Evolutionary conservation across 1,140 invertebrate genomes (phyloP), one percentile per base, ranked within the genome.

Genomic region (Aradophagus sp.): DNA sequence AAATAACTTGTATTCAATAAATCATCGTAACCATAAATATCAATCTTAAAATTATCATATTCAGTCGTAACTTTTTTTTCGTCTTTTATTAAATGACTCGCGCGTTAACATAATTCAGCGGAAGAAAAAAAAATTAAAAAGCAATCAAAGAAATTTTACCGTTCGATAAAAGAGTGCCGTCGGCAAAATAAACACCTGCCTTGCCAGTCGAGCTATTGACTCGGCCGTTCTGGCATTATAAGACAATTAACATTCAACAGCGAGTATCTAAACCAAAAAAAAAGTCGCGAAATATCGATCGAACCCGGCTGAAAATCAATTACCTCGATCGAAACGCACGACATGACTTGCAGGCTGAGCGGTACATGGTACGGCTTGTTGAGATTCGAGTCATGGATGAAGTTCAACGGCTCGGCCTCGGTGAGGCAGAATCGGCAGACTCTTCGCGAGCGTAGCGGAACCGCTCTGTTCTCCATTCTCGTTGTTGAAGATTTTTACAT

Each of bases 321-420:
- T 89, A 92, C 91, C 90, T 93, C 92, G 53, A 93, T 89, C 34
- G 90, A 87, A 59, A 91, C 87, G 75, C 90, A 92, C 23, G 91
- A 90, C 89, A 93, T 90, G 74, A 93, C 90, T 84, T 93, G 91
- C 70, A 93, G 77, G 29, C 88, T 86, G 70, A 93, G 83, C 61
- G 91, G 88, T 38, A 91, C 87, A 69, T 85, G 80, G 44, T 81
- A 84, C 14, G 83, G 81, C 65, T 79, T 84, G 47, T 82, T 83
- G 48, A 81, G 80, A 75, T 87, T 87, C 70, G 87, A 88, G 41
- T 90, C 87, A 76, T 90, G 91, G 74, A 93, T 90, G 80, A 87
- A 91, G 58, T 76, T 87, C 36, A 93, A 80, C 32, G 89, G 87
- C 13, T 83, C 84, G 3, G 80, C 77, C 59, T 88, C 88, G 35